phyloP scores from a whole-genome alignment of 1,140 invertebrate species.

The Pseudomyrmex dendroicus region DNA sequence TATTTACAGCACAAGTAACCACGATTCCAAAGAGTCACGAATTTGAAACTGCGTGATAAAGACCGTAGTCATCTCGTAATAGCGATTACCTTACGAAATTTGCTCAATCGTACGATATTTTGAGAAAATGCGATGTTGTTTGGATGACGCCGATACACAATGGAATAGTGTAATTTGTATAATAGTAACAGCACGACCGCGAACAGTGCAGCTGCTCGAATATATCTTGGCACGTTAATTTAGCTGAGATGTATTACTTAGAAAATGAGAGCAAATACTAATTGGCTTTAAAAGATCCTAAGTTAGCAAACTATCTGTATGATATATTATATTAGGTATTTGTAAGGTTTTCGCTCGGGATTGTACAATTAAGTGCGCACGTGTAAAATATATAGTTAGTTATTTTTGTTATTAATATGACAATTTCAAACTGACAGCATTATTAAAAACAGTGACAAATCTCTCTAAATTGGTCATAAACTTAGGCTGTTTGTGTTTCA shows the following conservation, averaged over 20 bases:
- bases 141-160: conserved; percentile 16
- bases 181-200: conserved; percentile 8
- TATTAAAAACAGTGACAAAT: not conserved
- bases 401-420: not conserved
- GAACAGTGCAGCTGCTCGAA: not conserved
- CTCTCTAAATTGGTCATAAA: too few relatives aligned
- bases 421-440: not conserved
- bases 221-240: not conserved
- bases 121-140: conserved; percentile 25
- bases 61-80: not conserved
- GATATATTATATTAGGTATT: not conserved
- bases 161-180: conserved; percentile 39
- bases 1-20: conserved; percentile 78
- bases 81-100: conserved; percentile 2
- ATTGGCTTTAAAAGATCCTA: not conserved
- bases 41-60: conserved; percentile 24
- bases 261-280: conserved; percentile 15
- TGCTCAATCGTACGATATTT: conserved; percentile 34
- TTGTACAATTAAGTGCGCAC: not conserved
- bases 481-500: too few relatives aligned
- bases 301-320: not conserved
- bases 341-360: not conserved
- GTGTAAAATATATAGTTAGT: not conserved
- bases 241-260: not conserved
- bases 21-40: not conserved